Conservation (phyloP, 2,797 vertebrate genomes). For the Xenops minutus region DNA sequence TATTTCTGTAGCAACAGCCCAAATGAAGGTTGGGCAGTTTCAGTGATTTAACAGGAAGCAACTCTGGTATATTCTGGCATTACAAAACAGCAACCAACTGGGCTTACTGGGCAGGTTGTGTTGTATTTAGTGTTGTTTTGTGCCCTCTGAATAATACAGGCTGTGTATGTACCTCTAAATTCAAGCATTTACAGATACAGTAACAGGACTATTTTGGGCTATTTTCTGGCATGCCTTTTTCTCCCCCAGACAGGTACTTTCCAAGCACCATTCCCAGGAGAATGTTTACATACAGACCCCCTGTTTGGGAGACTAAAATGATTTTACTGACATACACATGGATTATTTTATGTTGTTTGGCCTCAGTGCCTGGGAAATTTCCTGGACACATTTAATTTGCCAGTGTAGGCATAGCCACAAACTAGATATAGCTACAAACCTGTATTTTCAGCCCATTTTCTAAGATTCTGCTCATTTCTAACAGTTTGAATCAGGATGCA, state of each 20-base stretch:
- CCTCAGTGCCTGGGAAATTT: background rate
- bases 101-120: background rate
- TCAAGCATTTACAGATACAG: background rate
- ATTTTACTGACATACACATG: background rate
- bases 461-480: background rate
- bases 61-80: background rate
- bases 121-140: background rate
- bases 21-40: conserved; percentile 1
- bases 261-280: background rate
- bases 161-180: background rate
- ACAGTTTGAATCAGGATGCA: background rate
- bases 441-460: background rate
- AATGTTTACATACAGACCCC: background rate
- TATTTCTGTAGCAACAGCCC: conserved; percentile 4
- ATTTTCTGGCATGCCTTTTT: background rate
- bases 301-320: background rate
- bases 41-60: background rate
- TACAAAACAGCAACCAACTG: background rate
- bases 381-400: background rate
- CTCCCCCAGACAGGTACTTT: background rate
- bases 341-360: background rate
- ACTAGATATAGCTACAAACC: background rate
- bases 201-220: background rate
- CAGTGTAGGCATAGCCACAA: background rate
- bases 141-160: background rate